Base-by-base conservation (phyloP, 2,888 invertebrate species). In the Drosophila putrida region DNA sequence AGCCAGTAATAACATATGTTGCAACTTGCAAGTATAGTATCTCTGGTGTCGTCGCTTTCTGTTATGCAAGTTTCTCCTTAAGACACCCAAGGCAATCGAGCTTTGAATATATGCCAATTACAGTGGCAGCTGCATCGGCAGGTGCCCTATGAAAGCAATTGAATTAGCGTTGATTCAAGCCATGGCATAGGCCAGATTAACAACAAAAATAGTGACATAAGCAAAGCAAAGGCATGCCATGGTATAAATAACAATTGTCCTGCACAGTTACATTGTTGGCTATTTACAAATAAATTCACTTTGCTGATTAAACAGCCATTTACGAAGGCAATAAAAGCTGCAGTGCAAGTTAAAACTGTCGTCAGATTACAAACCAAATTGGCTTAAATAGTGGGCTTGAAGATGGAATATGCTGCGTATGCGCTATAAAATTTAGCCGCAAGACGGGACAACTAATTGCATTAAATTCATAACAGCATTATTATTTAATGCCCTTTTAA, bases 101-200 rank as follows among this genome's bases (percentile, higher is more conserved):
- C 39, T 41, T 55, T 79, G 76, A 79, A 80, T 77, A 46, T 59
- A 46, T 46, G 53, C 20, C 77, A 80, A 71, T 77, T 80, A 71
- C 62, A 35, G 10, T 44, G 43, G 28, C 66, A 54, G 60, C 39
- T 57, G 36, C 27, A 63, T 13, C 28, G 39, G 51, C 80, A 78
- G 82, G 83, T 88, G 78, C 54, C 61, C 60, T 68, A 67, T 77
- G 66, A 88, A 82, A 79, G 67, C 85, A 78, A 76, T 88, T 77
- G 71, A 89, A 84, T 84, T 84, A 89, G 54, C 78, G 59, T 68
- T 80, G 74, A 77, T 71, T 78, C 60, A 53, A 59, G 50, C 33
- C 74, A 25, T 35, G 50, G 10, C 44, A 33, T 20, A 38, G 39
- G 57, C 28, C 38, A 41, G 67, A 62, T 38, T 58, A 50, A 31